Evolutionary conservation across 2,888 invertebrate species (phyloP).

Genomic region (Sminthurides aquaticus): DNA sequence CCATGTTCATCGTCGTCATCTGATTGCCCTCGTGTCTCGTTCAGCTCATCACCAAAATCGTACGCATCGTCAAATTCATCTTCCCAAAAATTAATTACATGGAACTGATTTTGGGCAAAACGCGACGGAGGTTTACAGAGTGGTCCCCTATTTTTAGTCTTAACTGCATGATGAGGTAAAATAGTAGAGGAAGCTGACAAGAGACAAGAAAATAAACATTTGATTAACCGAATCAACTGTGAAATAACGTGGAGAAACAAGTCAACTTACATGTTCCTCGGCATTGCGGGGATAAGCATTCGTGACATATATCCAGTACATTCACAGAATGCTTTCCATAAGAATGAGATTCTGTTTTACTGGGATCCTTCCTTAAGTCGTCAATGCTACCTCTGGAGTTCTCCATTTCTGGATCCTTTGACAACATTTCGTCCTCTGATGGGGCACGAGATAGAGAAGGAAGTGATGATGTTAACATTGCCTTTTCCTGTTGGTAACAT

Average conservation of each 20-base stretch:
- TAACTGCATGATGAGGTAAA: constrained; percentile 36
- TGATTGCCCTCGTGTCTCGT: constrained; percentile 18
- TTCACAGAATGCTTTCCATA: not conserved
- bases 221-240: not conserved
- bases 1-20: constrained; percentile 19
- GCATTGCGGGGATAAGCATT: constrained; percentile 25
- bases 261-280: constrained; percentile 16
- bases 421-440: constrained; percentile 77
- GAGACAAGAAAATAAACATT: not conserved
- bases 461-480: constrained; percentile 67
- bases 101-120: constrained; percentile 38
- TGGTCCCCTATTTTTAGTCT: constrained; percentile 41
- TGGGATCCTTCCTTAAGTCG: constrained; percentile 46
- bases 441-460: constrained; percentile 74
- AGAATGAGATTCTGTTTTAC: constrained; percentile 25
- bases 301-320: constrained; percentile 9
- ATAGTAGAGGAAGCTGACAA: constrained; percentile 22
- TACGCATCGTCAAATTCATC: constrained; percentile 28
- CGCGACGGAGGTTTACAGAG: constrained; percentile 39
- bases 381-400: constrained; percentile 56
- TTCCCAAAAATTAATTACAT: constrained; percentile 41
- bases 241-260: not conserved
- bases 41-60: constrained; percentile 17
- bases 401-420: constrained; percentile 59
- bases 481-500: constrained; percentile 59